Evolutionary conservation across 2,113 vertebrate genomes (phyloP).

Genomic region (Centropus bengalensis): DNA sequence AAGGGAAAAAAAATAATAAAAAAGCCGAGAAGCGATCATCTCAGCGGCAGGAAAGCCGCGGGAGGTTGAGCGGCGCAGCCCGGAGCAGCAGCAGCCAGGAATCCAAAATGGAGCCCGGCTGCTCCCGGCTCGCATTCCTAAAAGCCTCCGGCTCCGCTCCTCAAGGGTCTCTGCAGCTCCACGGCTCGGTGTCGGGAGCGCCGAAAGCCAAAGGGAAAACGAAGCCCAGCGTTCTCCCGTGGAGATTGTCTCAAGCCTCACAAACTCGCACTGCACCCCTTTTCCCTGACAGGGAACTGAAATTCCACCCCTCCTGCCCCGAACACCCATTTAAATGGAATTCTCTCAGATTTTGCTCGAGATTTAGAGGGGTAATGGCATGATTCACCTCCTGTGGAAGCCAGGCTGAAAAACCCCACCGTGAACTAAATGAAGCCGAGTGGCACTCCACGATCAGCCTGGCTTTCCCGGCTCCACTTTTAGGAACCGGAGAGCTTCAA

Average conservation of each 20-base stretch:
- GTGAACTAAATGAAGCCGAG: background rate
- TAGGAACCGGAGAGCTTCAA: background rate
- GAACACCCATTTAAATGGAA: background rate
- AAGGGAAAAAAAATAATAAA: background rate
- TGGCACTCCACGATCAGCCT: background rate
- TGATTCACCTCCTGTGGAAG: background rate
- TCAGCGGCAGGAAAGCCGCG: constrained; percentile 23
- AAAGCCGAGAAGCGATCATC: background rate
- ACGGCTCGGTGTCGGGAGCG: background rate
- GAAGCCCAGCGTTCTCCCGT: background rate
- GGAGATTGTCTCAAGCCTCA: background rate
- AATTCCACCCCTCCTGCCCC: background rate
- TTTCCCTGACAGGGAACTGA: accelerated
- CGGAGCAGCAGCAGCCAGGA: constrained; percentile 44
- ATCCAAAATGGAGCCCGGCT: constrained; percentile 57
- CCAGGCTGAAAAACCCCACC: background rate
- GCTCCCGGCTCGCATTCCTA: background rate
- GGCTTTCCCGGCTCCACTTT: background rate
- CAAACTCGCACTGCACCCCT: background rate
- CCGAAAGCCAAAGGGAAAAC: background rate
- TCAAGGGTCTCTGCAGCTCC: background rate
- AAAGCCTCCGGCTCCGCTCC: background rate
- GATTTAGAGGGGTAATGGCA: background rate
- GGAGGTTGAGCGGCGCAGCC: constrained; percentile 50
- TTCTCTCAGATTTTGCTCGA: background rate